Conservation (phyloP, 2,888 invertebrate genomes). For the Adineta ricciae region DNA sequence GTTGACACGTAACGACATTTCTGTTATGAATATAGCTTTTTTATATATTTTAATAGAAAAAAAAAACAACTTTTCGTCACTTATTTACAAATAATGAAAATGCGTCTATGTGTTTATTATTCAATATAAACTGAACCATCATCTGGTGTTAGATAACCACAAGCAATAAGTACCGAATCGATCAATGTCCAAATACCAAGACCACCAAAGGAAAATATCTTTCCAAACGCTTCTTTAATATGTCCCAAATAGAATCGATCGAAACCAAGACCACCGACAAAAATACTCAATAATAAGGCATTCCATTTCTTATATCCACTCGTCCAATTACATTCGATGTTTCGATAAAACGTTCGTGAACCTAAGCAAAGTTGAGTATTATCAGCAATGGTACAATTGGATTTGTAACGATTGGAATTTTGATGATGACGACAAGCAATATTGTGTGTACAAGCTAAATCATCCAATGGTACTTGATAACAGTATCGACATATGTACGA, state of each 20-base stretch:
- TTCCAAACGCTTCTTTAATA: constrained; percentile 91
- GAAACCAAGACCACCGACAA: constrained; percentile 93
- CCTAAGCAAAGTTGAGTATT: constrained; percentile 66
- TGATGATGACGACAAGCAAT: constrained; percentile 40
- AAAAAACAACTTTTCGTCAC: no score
- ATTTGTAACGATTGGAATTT: constrained; percentile 62
- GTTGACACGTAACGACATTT: no score
- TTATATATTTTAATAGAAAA: no score
- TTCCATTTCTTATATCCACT: constrained; percentile 90
- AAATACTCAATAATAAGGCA: constrained; percentile 73
- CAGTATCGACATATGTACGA: constrained; percentile 77
- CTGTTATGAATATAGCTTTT: no score
- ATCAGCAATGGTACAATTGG: constrained; percentile 76
- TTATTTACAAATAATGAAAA: no score
- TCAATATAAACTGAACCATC: constrained; percentile 83
- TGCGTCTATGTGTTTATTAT: not conserved
- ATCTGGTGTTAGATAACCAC: constrained; percentile 89
- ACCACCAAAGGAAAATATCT: constrained; percentile 95
- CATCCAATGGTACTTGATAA: constrained; percentile 81
- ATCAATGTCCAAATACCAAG: constrained; percentile 96
- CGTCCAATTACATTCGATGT: constrained; percentile 85
- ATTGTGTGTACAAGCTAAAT: constrained; percentile 62
- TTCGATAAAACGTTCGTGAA: constrained; percentile 71
- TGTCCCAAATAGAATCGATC: constrained; percentile 91
- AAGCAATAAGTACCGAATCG: constrained; percentile 86